Evolutionary conservation across 2,113 vertebrate species (phyloP), one percentile per base, ranked within the genome.

Genomic region (Alces alces): DNA sequence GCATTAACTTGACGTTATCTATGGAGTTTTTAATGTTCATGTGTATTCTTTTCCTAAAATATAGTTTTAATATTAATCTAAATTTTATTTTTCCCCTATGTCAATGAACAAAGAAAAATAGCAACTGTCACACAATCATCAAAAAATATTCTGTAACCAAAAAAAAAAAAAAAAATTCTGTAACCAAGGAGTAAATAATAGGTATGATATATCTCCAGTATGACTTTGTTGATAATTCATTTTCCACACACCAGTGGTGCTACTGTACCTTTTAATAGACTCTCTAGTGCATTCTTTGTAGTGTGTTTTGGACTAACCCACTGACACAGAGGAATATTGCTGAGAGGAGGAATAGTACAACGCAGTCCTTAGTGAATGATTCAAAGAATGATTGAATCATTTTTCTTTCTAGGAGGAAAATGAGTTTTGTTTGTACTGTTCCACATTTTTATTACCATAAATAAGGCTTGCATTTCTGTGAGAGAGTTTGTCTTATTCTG

Each of bases 401-500:
- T 95, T 98, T 97, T 97, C 95, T 95, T 95, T 93, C 78, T 84
- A 66, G 54, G n/a, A 91, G 87, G 60, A 10, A 61, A 61, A 94
- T 0, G 4, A 60, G 12, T 86, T 96, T 95, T 89, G 39, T 97
- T 98, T 89, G 12, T 45, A 95, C 25, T 54, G 14, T 86, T 97
- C 27, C 92, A 58, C 61, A 95, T 93, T 98, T 98, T 98, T 97
- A 93, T 96, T 64, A 88, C 21, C 73, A 13, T 86, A 96, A 93
- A 45, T 80, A 98, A 98, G 33, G 27, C 12, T 96, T 95, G 52
- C 47, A 19, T 96, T 89, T 93, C 61, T 85, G 78, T 92, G 16
- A 55, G 96, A 97, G 16, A 76, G 17, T 82, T 78, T 73, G 47
- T 94, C 91, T 97, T 96, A 70, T 45, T 73, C 76, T 97, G 86